Percentiles rank a stretch among this genome's conserved stretches.
These are phyloP conservation scores for Dermolepida albohirtum DNA, from an alignment of 2,888 invertebrate species.

Conservation along the genomic window DNA sequence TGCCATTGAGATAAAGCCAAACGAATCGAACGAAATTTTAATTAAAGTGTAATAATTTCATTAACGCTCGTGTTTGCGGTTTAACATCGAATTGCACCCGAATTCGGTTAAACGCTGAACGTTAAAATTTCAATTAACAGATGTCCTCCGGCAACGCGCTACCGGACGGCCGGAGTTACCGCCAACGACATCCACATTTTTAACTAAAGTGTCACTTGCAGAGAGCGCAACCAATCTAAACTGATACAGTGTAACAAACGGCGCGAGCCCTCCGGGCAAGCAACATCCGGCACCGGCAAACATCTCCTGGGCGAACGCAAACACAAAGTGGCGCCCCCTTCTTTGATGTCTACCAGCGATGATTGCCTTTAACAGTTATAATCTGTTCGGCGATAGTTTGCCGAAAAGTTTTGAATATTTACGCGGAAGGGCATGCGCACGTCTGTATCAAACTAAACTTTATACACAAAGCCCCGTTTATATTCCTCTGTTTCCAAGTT, in stretches of 20 bases:
- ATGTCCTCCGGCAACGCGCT: slow-evolving; percentile 52
- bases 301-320: slow-evolving; percentile 2
- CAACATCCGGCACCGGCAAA: slow-evolving; percentile 48
- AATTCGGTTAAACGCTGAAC: slow-evolving; percentile 52
- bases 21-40: slow-evolving; percentile 63
- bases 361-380: slow-evolving; percentile 50
- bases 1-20: slow-evolving; percentile 50
- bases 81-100: slow-evolving; percentile 58
- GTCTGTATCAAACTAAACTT: too few relatives aligned
- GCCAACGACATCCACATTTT: slow-evolving; percentile 54
- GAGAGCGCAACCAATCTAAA: slow-evolving; percentile 52
- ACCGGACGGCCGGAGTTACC: slow-evolving; percentile 38
- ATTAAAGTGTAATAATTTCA: slow-evolving; percentile 65
- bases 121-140: slow-evolving; percentile 61
- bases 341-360: slow-evolving; percentile 51
- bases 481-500: too few relatives aligned
- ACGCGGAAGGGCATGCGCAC: slow-evolving; percentile 7
- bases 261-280: slow-evolving; percentile 46
- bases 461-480: too few relatives aligned
- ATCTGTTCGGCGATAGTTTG: slow-evolving; percentile 49
- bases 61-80: slow-evolving; percentile 55
- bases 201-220: slow-evolving; percentile 64
- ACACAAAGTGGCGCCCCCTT: slow-evolving; percentile 52
- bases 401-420: slow-evolving; percentile 30
- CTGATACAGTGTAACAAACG: slow-evolving; percentile 62